Conservation (phyloP, 2,888 invertebrate species). For the Acanthoscelides obtectus region DNA sequence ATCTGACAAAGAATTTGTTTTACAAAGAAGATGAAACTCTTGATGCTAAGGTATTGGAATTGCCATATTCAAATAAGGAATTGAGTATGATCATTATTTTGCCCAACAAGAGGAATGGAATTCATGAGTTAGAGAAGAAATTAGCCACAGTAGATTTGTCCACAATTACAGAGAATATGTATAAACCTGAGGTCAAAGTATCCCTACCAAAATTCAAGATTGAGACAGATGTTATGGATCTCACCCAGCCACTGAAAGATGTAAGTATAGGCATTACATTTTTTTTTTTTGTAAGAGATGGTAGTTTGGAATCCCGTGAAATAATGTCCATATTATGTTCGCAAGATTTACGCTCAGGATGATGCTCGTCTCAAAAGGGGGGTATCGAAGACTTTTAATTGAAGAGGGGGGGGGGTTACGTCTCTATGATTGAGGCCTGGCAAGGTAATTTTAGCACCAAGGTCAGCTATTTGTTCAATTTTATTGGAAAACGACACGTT, state of each 20-base stretch:
- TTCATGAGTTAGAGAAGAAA: conserved; percentile 58
- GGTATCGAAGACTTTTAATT: too few relatives aligned
- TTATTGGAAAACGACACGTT: too few relatives aligned
- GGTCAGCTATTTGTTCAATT: too few relatives aligned
- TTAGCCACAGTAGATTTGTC: conserved; percentile 54
- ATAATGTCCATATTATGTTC: too few relatives aligned
- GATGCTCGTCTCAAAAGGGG: too few relatives aligned
- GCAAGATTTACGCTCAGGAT: too few relatives aligned
- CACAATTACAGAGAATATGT: conserved; percentile 50
- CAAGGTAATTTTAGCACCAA: too few relatives aligned
- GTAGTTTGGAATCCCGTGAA: too few relatives aligned
- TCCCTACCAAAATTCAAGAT: conserved; percentile 77
- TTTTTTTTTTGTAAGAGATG: too few relatives aligned
- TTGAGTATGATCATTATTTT: conserved; percentile 72
- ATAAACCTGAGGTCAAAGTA: conserved; percentile 57
- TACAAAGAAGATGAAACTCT: conserved; percentile 51
- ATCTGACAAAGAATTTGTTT: conserved; percentile 51
- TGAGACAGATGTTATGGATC: conserved; percentile 66
- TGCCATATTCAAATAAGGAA: conserved; percentile 66
- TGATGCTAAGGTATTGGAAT: conserved; percentile 61
- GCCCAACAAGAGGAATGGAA: conserved; percentile 63
- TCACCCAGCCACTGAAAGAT: conserved; percentile 59
- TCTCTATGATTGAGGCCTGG: too few relatives aligned
- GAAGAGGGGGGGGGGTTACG: too few relatives aligned
- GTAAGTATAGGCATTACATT: conserved; percentile 47